Percentiles rank a stretch among this genome's conserved stretches.
These are phyloP conservation scores for Anastrepha obliqua DNA, from an alignment of 1,140 invertebrate genomes.

Conservation along the genomic window DNA sequence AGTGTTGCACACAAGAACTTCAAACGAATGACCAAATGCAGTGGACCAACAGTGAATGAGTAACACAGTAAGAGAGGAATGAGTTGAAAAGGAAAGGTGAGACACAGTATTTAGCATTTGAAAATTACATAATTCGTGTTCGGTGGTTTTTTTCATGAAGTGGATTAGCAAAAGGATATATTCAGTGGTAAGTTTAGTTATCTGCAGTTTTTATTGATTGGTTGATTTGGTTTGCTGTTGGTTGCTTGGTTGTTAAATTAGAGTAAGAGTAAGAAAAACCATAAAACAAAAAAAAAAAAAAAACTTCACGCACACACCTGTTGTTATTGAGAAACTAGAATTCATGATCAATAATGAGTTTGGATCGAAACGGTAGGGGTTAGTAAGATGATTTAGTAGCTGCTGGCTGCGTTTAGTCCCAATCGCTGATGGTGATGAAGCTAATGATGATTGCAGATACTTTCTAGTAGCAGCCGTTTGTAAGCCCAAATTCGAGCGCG, in stretches of 20 bases:
- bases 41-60: slow-evolving; percentile 11
- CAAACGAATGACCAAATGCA: neutral
- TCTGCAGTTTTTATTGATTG: neutral
- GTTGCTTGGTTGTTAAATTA: slow-evolving; percentile 51
- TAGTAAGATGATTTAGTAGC: slow-evolving; percentile 68
- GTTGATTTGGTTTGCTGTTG: neutral
- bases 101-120: slow-evolving; percentile 19
- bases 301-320: slow-evolving; percentile 66
- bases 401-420: slow-evolving; percentile 70
- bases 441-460: slow-evolving; percentile 74
- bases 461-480: slow-evolving; percentile 73
- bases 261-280: slow-evolving; percentile 53
- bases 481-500: slow-evolving; percentile 72
- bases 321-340: slow-evolving; percentile 74
- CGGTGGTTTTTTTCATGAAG: neutral
- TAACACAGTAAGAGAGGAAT: neutral
- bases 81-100: neutral
- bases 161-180: slow-evolving; percentile 39
- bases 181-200: neutral
- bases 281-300: slow-evolving; percentile 1
- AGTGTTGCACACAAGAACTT: slow-evolving; percentile 5
- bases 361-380: slow-evolving; percentile 70
- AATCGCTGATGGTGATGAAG: slow-evolving; percentile 68
- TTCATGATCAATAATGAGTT: slow-evolving; percentile 75
- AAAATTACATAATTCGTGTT: neutral